Percentiles rank a stretch among this genome's conserved stretches.
These are phyloP conservation scores for Zhuqinia jingwanae DNA, from an alignment of 2,888 invertebrate genomes.

Conservation along the genomic window DNA sequence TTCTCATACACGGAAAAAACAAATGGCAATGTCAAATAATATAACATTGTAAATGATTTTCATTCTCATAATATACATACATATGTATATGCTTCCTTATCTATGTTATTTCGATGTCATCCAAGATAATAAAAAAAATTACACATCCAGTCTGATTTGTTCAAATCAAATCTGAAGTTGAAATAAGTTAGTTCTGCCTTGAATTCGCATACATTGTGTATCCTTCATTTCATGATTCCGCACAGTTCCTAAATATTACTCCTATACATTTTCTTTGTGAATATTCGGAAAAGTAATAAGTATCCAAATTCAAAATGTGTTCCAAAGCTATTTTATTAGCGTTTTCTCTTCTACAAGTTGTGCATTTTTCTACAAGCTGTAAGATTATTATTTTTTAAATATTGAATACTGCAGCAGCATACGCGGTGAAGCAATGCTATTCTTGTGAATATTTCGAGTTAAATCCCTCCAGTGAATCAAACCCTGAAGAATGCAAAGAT, in stretches of 20 bases:
- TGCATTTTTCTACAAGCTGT: neutral
- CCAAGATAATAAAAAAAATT: neutral
- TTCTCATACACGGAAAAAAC: neutral
- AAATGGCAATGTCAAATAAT: neutral
- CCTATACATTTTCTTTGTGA: neutral
- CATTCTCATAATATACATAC: neutral
- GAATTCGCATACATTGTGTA: neutral
- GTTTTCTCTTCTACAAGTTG: neutral
- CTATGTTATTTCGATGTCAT: neutral
- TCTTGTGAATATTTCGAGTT: slow-evolving; percentile 42
- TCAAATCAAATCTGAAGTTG: neutral
- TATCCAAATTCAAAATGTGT: slow-evolving; percentile 3
- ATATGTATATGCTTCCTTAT: neutral
- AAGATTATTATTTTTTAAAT: neutral
- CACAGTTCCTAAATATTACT: neutral
- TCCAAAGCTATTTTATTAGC: neutral
- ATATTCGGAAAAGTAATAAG: neutral
- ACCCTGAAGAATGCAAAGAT: slow-evolving; percentile 31
- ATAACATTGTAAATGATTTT: neutral
- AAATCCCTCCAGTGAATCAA: neutral
- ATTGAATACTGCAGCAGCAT: neutral
- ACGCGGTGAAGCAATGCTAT: slow-evolving; percentile 36
- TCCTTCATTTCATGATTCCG: neutral
- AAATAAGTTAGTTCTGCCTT: neutral
- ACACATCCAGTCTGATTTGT: neutral